Evolutionary conservation across 2,797 vertebrate genomes (phyloP).

Genomic region (Euthynnus affinis): DNA sequence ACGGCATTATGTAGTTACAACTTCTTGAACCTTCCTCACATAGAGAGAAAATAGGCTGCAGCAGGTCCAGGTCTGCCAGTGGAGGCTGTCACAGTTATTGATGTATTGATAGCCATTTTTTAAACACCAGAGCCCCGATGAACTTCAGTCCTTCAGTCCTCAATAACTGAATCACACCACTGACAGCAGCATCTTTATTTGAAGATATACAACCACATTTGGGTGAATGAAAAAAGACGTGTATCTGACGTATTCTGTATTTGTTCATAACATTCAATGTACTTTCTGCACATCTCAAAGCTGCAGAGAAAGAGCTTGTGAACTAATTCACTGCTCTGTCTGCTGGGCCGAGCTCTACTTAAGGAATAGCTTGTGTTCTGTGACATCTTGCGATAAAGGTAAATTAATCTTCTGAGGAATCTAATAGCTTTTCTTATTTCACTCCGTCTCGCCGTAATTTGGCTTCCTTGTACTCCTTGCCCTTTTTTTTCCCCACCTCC

Average conservation of each 20-base stretch:
- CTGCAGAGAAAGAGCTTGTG: neutral
- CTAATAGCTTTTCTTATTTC: neutral
- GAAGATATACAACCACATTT: neutral
- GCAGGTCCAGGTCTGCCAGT: neutral
- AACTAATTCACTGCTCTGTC: neutral
- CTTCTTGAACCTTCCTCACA: neutral
- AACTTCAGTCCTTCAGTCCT: neutral
- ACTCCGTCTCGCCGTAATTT: neutral
- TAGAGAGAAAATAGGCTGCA: neutral
- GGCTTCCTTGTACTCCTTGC: neutral
- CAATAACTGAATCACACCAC: neutral
- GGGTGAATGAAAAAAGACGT: neutral
- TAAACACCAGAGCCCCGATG: neutral
- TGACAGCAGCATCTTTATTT: neutral
- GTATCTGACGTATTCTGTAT: neutral
- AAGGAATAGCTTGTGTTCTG: conserved; percentile 1
- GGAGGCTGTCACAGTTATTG: neutral
- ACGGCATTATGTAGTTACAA: no score
- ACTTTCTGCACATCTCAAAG: neutral
- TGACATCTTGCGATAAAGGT: conserved; percentile 5
- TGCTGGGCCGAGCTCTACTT: neutral
- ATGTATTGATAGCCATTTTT: neutral
- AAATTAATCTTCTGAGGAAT: conserved; percentile 14
- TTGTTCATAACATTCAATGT: neutral
- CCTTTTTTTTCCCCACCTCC: neutral